A percentile compares a stretch with the other conserved stretches of the same genome.
phyloP scores from a whole-genome alignment of 2,113 vertebrate species.

The Hydropotes inermis region DNA sequence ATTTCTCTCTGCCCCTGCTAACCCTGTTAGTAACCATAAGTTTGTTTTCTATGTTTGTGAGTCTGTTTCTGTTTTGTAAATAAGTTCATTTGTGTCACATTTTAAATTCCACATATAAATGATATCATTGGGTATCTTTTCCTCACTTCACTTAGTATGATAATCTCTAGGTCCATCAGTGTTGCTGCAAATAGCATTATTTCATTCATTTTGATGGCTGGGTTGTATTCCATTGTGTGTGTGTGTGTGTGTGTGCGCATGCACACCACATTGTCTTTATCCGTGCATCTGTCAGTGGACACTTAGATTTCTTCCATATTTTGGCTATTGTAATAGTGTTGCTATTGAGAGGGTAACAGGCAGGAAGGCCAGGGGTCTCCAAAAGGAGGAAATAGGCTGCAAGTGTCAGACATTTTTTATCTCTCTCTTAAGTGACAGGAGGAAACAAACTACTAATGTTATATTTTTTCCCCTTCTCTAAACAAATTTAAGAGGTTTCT shows the following conservation, averaged over 20 bases:
- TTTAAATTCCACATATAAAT: background rate
- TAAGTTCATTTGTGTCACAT: background rate
- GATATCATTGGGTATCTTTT: background rate
- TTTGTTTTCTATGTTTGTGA: background rate
- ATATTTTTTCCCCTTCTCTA: background rate
- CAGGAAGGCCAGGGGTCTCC: background rate
- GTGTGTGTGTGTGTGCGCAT: fast-evolving
- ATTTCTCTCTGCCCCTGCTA: background rate
- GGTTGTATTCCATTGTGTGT: background rate
- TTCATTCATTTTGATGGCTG: background rate
- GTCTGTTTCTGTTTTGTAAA: background rate
- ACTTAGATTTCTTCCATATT: background rate
- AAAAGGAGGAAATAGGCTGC: background rate
- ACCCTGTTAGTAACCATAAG: background rate
- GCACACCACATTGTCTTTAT: background rate
- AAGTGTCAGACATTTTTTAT: background rate
- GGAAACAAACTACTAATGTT: background rate
- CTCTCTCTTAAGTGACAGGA: background rate
- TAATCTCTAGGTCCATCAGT: background rate
- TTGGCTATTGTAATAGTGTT: background rate
- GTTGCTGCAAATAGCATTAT: background rate
- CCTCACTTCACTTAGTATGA: background rate
- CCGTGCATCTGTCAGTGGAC: background rate
- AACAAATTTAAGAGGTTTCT: background rate
- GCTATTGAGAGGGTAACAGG: background rate